Evolutionary conservation across 2,113 vertebrate species (phyloP), one percentile per base, ranked within the genome.

Genomic region (Ptilorrhoa leucosticta): DNA sequence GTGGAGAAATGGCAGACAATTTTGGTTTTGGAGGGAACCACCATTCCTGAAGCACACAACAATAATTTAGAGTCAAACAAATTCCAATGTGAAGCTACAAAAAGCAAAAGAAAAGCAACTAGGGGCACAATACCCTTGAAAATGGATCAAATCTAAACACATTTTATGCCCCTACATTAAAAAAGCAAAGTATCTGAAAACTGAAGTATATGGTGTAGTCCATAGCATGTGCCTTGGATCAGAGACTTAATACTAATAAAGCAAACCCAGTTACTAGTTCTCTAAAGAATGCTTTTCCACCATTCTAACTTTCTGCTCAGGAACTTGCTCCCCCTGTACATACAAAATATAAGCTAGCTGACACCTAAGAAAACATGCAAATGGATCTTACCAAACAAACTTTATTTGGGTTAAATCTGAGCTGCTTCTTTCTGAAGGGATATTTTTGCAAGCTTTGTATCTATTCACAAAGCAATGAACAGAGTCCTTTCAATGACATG

Each of bases 1-100:
- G 99, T 99, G 83, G 99, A 99, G 96, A 99, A 99, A 97, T 99
- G 99, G 97, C 98, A 99, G 50, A 99, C 98, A 58, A 99, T 99
- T 98, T 99, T 99, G 87, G 99, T 99, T 98, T 99, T 99, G 69
- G 99, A 99, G 88, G 99, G 99, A 97, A 99, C 99, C 83, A 99
- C 99, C 93, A 98, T 98, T 91, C 99, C 99, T 99, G 97, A 93
- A 97, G 95, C 24, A 94, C 81, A 98, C 9, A 91, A 90, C 57
- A 73, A 61, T 37, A 92, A 61, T 53, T 93, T 48, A 80, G 20
- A 87, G 50, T 73, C 27, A 85, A 85, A 94, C 22, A 85, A 61
- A 93, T 65, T 90, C 13, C 50, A 86, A 76, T 11, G 28, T 31
- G 11, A 87, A 93, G 54, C 26, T 66, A 76, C 11, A 56, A 78